phyloP scores from a whole-genome alignment of 2,113 vertebrate genomes.

The Pelobates fuscus region DNA sequence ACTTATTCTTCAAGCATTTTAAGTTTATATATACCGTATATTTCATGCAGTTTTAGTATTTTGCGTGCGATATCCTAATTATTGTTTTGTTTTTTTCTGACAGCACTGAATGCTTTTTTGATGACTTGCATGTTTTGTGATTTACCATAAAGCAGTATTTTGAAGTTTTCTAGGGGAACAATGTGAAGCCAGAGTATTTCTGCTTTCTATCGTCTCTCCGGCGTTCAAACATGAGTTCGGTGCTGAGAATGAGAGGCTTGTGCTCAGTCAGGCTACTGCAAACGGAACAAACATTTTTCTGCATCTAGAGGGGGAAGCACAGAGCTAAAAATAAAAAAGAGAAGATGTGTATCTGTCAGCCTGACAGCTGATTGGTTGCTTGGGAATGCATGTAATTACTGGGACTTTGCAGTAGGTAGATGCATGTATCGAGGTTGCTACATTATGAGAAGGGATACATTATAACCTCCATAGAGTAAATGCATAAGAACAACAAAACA shows the following conservation, averaged over 20 bases:
- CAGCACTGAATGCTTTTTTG: too few species aligned
- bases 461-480: slow-evolving; percentile 71
- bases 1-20: too few species aligned
- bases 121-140: too few species aligned
- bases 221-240: slow-evolving; percentile 55
- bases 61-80: too few species aligned
- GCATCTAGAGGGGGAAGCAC: slow-evolving; percentile 85
- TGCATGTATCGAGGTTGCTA: slow-evolving; percentile 80
- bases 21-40: too few species aligned
- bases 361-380: slow-evolving; percentile 81
- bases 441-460: too few species aligned
- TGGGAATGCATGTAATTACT: slow-evolving; percentile 94
- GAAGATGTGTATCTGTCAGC: slow-evolving; percentile 83
- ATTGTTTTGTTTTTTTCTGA: too few species aligned
- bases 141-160: neutral
- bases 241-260: slow-evolving; percentile 54
- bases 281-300: slow-evolving; percentile 82
- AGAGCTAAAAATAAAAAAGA: slow-evolving; percentile 84
- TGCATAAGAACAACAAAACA: too few species aligned
- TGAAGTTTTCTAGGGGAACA: neutral
- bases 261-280: slow-evolving; percentile 60
- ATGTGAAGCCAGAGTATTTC: neutral
- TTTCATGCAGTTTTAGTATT: too few species aligned
- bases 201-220: slow-evolving; percentile 44
- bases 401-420: slow-evolving; percentile 78